Conservation (phyloP, 2,797 vertebrate species). For the Garrulus glandarius region DNA sequence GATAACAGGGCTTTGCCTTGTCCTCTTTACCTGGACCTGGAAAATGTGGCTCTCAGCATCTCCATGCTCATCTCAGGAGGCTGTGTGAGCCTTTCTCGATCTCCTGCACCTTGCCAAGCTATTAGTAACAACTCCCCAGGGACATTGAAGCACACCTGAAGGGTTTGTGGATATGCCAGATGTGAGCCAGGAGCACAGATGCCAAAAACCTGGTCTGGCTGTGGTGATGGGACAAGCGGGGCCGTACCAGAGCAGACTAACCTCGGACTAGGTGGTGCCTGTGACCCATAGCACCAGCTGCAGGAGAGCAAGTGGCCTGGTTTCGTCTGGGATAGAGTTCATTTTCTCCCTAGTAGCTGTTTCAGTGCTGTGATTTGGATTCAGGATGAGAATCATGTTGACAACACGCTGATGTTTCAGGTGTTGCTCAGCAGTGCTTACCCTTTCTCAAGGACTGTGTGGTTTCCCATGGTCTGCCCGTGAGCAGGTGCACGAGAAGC, state of each 20-base stretch:
- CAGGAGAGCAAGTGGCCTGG: not conserved
- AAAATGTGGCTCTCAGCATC: not conserved
- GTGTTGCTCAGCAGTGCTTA: not conserved
- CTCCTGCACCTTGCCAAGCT: not conserved
- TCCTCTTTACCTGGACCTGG: not conserved
- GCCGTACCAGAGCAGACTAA: not conserved
- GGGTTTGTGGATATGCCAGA: not conserved
- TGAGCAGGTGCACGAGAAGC: not conserved
- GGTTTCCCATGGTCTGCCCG: not conserved
- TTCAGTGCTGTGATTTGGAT: not conserved
- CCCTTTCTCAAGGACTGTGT: not conserved
- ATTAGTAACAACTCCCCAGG: not conserved
- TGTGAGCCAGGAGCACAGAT: not conserved
- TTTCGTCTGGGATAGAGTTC: not conserved
- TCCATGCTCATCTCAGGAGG: not conserved
- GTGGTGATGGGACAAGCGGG: not conserved
- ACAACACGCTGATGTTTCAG: not conserved
- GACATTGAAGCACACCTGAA: not conserved
- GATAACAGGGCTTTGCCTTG: not conserved
- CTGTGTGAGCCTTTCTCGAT: not conserved
- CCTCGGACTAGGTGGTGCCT: not conserved
- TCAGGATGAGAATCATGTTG: not conserved
- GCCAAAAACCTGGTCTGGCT: not conserved
- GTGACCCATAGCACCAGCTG: not conserved
- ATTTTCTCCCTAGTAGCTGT: not conserved